Evolutionary conservation across 1,140 invertebrate species (phyloP).

Genomic region (Eriosoma lanigerum): DNA sequence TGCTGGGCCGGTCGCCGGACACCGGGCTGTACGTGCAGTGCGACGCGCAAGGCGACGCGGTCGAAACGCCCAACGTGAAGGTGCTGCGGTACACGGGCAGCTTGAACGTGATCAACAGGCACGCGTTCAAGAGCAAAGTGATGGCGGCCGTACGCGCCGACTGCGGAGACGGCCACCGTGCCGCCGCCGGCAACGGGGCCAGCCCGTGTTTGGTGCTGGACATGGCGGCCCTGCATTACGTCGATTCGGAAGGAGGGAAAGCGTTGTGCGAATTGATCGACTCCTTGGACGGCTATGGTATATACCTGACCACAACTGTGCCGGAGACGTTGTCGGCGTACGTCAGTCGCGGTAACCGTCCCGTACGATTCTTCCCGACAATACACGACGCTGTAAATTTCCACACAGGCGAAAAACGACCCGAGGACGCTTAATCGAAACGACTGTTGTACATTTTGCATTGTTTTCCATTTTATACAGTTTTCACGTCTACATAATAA

Average conservation of each 20-base stretch:
- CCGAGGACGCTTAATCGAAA: too few relatives aligned
- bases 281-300: not conserved
- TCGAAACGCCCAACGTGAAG: conserved; percentile 7
- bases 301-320: not conserved
- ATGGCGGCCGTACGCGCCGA: not conserved
- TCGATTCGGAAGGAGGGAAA: conserved; percentile 22
- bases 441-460: too few relatives aligned
- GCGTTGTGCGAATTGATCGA: not conserved
- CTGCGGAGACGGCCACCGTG: not conserved
- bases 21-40: conserved; percentile 61
- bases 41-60: conserved; percentile 53
- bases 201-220: conserved; percentile 48
- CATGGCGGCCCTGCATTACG: conserved; percentile 46
- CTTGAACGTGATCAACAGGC: conserved; percentile 41
- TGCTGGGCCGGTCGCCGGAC: conserved; percentile 59
- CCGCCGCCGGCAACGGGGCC: conserved; percentile 52
- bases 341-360: not conserved
- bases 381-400: conserved; percentile 39
- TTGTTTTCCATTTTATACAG: too few relatives aligned
- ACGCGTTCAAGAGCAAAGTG: conserved; percentile 19
- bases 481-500: too few relatives aligned
- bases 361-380: conserved; percentile 14
- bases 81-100: conserved; percentile 16
- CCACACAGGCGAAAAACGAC: too few relatives aligned
- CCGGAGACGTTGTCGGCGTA: not conserved